Conservation (phyloP, 2,113 vertebrate species). For the Macroglossus sobrinus region DNA sequence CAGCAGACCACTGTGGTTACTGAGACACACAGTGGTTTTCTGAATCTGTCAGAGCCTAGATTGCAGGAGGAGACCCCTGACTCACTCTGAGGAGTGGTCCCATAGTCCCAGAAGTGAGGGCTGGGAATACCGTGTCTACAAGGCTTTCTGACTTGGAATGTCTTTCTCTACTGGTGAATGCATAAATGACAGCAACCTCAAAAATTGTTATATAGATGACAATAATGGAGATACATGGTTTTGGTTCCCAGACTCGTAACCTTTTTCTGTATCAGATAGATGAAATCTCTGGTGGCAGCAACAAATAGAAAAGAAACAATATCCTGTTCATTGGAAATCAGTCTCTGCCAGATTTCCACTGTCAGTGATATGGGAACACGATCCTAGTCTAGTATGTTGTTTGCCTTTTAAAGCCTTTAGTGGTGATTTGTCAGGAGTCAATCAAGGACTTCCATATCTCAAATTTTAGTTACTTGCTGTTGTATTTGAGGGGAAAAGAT, state of each 20-base stretch:
- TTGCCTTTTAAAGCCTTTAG: neutral
- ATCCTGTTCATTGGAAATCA: neutral
- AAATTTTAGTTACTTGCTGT: neutral
- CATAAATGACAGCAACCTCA: neutral
- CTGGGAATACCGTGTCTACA: neutral
- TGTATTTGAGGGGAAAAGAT: neutral
- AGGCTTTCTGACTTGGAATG: neutral
- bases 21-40: neutral
- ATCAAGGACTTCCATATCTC: neutral
- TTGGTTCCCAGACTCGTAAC: neutral
- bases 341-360: neutral
- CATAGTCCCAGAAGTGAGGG: neutral
- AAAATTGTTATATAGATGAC: neutral
- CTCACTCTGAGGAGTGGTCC: neutral
- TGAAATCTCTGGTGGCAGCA: neutral
- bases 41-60: neutral
- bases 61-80: neutral
- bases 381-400: neutral
- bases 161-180: neutral
- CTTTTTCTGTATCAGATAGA: neutral
- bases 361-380: neutral
- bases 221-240: neutral
- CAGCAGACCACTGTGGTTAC: neutral
- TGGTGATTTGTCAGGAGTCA: neutral
- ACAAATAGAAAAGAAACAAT: neutral